A percentile compares a stretch with the other conserved stretches of the same genome.
Evolutionary conservation across 2,113 vertebrate species (phyloP).

Genomic region (Esox niger): DNA sequence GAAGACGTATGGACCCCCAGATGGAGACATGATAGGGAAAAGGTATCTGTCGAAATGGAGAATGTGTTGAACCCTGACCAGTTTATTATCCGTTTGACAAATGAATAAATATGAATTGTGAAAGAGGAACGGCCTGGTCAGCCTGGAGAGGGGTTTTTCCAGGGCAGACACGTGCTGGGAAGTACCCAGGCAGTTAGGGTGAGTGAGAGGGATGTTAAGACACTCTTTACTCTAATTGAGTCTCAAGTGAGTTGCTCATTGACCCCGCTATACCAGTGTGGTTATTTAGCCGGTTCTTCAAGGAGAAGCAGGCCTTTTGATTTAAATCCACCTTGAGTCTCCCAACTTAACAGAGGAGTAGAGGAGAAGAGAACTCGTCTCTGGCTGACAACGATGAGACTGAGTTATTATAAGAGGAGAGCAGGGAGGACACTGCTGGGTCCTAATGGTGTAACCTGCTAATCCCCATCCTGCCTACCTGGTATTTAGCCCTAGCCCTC

Average conservation of each 20-base stretch:
- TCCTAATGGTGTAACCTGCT: slow-evolving; percentile 52
- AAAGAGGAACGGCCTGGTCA: not conserved
- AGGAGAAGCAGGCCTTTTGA: slow-evolving; percentile 65
- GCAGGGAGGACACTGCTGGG: slow-evolving; percentile 42
- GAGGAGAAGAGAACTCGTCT: slow-evolving; percentile 53
- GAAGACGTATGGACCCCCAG: not conserved
- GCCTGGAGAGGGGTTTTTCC: slow-evolving; percentile 24
- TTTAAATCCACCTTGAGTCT: slow-evolving; percentile 70
- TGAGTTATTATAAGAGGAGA: slow-evolving; percentile 56
- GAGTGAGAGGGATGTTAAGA: slow-evolving; percentile 49
- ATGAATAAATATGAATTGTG: not conserved
- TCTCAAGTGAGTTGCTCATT: slow-evolving; percentile 62
- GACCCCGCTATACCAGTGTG: slow-evolving; percentile 62
- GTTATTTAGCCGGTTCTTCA: slow-evolving; percentile 30
- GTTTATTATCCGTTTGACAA: too few species aligned
- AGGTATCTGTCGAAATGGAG: too few species aligned
- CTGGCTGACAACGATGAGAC: slow-evolving; percentile 51
- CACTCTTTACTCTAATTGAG: slow-evolving; percentile 64
- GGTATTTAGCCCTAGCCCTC: slow-evolving; percentile 59
- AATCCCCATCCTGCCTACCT: slow-evolving; percentile 61
- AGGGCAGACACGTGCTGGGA: too few species aligned
- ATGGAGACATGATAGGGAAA: too few species aligned
- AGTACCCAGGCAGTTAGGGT: slow-evolving; percentile 30
- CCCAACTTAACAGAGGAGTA: slow-evolving; percentile 58
- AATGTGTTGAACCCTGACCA: too few species aligned